These are phyloP conservation scores for Sebastes schlegelii DNA, from an alignment of 2,113 vertebrate species.

Conservation along the genomic window DNA sequence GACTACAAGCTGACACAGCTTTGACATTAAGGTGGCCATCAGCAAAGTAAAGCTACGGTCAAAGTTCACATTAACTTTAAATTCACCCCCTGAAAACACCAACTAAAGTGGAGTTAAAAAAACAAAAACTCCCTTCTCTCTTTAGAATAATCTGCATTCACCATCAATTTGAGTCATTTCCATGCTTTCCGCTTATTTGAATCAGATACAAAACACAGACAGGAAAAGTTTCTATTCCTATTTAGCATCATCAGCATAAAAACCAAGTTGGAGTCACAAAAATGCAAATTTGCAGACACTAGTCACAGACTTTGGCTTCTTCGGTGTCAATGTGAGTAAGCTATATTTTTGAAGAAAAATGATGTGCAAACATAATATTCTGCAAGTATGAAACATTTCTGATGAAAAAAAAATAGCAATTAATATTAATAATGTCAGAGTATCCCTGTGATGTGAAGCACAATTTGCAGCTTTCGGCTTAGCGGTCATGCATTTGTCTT, in stretches of 20 bases:
- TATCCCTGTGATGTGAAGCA: neutral
- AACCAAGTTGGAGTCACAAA: neutral
- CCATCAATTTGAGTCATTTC: neutral
- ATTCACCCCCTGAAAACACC: neutral
- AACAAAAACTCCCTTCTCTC: neutral
- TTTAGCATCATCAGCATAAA: slow-evolving; percentile 34
- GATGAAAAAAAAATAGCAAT: neutral
- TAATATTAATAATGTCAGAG: slow-evolving; percentile 5
- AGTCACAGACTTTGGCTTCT: neutral
- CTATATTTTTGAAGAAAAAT: slow-evolving; percentile 2
- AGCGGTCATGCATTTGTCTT: neutral
- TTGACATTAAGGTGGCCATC: neutral
- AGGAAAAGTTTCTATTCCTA: neutral
- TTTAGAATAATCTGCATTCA: neutral
- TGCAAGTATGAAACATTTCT: neutral
- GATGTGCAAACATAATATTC: neutral
- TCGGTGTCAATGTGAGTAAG: neutral
- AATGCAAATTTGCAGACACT: slow-evolving; percentile 14
- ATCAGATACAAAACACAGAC: neutral
- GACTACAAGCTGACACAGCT: neutral
- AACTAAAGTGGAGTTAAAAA: neutral
- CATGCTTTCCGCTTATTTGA: neutral
- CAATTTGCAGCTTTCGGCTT: neutral
- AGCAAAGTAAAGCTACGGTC: slow-evolving; percentile 4
- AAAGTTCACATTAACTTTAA: neutral